Evolutionary conservation across 1,140 invertebrate genomes (phyloP), one percentile per base, ranked within the genome.

Genomic region (Pseudomyrmex dendroicus): DNA sequence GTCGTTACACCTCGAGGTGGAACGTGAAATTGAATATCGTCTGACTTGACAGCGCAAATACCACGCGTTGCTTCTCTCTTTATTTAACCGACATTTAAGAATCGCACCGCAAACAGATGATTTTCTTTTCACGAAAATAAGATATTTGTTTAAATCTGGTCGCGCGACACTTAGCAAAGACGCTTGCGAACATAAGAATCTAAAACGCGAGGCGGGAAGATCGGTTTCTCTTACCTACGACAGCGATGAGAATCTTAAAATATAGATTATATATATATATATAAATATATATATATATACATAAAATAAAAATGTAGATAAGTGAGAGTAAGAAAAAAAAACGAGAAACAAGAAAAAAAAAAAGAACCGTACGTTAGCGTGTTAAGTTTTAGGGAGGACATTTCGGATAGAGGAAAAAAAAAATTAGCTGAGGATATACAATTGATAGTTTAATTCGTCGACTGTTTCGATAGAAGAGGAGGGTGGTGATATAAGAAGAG

Each of bases 341-440:
- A 80, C 50, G 67, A 83, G 35, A 35, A 35, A 35, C 35, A 85
- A 74, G 63, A 67, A 70, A 68, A 87, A 76, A 83, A 84, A 66
- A 80, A 85, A 89, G 84, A 82, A 57, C 66, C 78, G 62, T 83
- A 87, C 89, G 91, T 91, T 93, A 94, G 90, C 61, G 77, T 63
- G 62, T 82, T 93, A 93, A 93, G 92, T 93, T 94, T 72, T 94
- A 93, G 92, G 8, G 50, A 80, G 85, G 76, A 90, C 90, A 90
- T 92, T 92, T 90, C 86, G 73, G 80, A 87, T 92, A 93, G 91
- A 64, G 72, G n/a, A n/a, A 61, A 83, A 84, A 70, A 64, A 87
- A 72, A 91, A 90, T 87, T 93, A 93, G 92, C 68, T 78, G 84
- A 94, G 93, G 35, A 93, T 94, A 94, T 92, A 90, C 94, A 94